Evolutionary conservation across 1,140 invertebrate species (phyloP), one percentile per base, ranked within the genome.

Genomic region (Bemisia tabaci): DNA sequence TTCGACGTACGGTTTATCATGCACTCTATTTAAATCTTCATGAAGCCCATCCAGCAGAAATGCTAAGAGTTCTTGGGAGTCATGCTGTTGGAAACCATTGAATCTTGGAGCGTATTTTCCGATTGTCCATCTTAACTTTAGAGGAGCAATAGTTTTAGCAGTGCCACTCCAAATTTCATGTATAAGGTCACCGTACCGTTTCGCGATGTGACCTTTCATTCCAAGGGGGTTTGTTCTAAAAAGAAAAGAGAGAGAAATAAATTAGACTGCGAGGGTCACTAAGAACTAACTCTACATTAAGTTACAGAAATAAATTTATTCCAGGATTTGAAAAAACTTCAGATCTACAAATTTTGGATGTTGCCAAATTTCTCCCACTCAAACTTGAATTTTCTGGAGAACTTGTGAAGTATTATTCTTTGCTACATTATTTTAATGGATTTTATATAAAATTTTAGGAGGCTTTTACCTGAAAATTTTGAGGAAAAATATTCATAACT

Each of bases 1-100:
- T 74, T 89, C 85, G 21, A 85, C 83, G 74, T 91, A 89, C 11
- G 87, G 84, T 72, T 84, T 85, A 33, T 79, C 79, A 62, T 78
- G 77, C 2, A 88, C 87, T 21, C 90, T 80, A 78, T 94, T 94
- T 60, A 94, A 81, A 79, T 94, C 91, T 80, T 95, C 92, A 77
- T 95, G 92, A 67, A 95, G 80, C 25, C 91, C 87, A 80, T 95
- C 91, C 69, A 95, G 77, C 59, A 95, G 79, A 83, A 93, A 94
- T 26, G 90, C 90, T 5, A 95, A 81, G 66, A 95, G 78, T 79
- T 95, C 92, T 77, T 91, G 90, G 24, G 91, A 89, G 80, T 95
- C 92, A 77, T 95, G 92, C 77, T 94, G 92, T 24, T 91, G 89
- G 71, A 90, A 91, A 69, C 89, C 90, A 68, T 87, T 89, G 72